Conservation (phyloP, 2,888 invertebrate species). For the Luperina nickerlii region DNA sequence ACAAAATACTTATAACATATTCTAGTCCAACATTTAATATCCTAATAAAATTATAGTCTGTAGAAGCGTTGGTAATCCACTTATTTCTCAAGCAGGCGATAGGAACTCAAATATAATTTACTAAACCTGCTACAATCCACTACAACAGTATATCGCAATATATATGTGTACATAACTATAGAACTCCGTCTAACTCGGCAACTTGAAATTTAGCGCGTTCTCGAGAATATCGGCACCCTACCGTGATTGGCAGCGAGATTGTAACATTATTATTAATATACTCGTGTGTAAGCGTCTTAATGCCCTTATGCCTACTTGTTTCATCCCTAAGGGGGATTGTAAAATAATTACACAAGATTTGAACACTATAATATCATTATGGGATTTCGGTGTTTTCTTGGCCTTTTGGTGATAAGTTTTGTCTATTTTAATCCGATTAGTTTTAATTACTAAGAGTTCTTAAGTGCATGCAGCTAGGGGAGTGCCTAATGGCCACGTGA, state of each 20-base stretch:
- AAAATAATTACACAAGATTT: slow-evolving; percentile 49
- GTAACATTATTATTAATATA: slow-evolving; percentile 62
- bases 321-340: slow-evolving; percentile 28
- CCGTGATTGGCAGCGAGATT: slow-evolving; percentile 58
- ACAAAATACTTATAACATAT: not conserved
- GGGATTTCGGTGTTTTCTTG: slow-evolving; percentile 25
- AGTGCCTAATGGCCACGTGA: not conserved
- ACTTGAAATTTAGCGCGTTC: slow-evolving; percentile 67
- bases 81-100: slow-evolving; percentile 40
- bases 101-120: slow-evolving; percentile 47
- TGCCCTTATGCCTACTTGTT: slow-evolving; percentile 39
- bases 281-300: slow-evolving; percentile 55
- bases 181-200: slow-evolving; percentile 62
- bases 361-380: slow-evolving; percentile 42
- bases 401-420: not conserved
- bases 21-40: slow-evolving; percentile 14
- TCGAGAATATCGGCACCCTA: slow-evolving; percentile 61
- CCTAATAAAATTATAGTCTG: slow-evolving; percentile 9
- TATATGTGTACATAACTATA: slow-evolving; percentile 25
- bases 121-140: slow-evolving; percentile 44
- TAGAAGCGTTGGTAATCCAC: slow-evolving; percentile 38
- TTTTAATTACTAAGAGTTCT: not conserved
- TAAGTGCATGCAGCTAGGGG: no score
- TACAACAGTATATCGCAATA: slow-evolving; percentile 22
- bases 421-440: slow-evolving; percentile 23